Evolutionary conservation across 2,888 invertebrate species (phyloP), one percentile per base, ranked within the genome.

Genomic region (Rhamphomyia laevipes): DNA sequence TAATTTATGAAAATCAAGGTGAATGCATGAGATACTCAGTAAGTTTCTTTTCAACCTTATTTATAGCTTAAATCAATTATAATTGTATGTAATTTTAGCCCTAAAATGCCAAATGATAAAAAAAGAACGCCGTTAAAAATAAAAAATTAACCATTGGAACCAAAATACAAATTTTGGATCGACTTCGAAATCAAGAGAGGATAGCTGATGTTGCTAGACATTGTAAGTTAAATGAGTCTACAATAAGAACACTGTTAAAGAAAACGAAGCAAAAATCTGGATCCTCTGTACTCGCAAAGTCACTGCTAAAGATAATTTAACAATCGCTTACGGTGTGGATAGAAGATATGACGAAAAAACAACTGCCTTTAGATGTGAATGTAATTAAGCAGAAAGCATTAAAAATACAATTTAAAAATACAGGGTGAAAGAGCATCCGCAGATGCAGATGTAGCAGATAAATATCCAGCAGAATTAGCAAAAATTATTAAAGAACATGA

Each of bases 391-490:
- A 49, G n/a, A 49, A 43, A 16, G 45, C 45, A 16, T 17, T 48
- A 47, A 52, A 45, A 41, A 45, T 45, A 46, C 40, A 54, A 50
- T 45, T 21, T 50, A 23, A 50, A 53, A 46, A 48, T 55, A 27
- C 47, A 45, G 43, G 50, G 50, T 16, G 51, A 51, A 47, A 27
- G 16, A 46, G 33, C 52, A 38, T 50, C 48, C 7, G 48, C 48
- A 46, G 54, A 56, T 47, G 45, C 46, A 40, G 46, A 52, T 18
- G 51, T 45, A 43, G 51, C 47, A 33, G n/a, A 42, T 5, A 18
- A 30, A 11, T 30, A 30, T 30, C 30, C 33, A 33, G 33, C 33
- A 45, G 35, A 45, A 37, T 6, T 45, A n/a, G 6, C 17, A 10
- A 38, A 37, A 23, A 37, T 45, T 35, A 37, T 45, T 7, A 23